phyloP scores from a whole-genome alignment of 2,888 invertebrate genomes.

The Entomobrya multifasciata region DNA sequence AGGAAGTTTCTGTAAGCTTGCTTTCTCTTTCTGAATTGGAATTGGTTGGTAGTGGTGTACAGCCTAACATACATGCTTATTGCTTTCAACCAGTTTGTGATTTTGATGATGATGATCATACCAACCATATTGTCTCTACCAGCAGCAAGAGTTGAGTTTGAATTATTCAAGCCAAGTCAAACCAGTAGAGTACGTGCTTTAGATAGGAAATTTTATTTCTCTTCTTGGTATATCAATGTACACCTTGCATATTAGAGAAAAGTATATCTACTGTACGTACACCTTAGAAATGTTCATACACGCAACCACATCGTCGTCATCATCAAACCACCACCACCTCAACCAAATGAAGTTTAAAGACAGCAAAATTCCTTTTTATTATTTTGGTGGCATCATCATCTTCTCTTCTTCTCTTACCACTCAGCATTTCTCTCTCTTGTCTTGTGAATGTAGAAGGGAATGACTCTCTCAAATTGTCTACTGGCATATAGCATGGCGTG shows the following conservation, averaged over 20 bases:
- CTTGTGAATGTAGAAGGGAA: not conserved
- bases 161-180: slow-evolving; percentile 8
- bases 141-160: not conserved
- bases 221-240: no score
- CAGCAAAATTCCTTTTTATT: slow-evolving; percentile 40
- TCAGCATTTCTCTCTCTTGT: not conserved
- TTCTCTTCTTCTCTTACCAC: not conserved
- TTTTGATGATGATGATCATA: not conserved
- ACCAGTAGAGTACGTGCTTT: slow-evolving; percentile 10
- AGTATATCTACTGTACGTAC: not conserved
- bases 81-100: not conserved
- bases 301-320: not conserved
- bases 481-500: no score
- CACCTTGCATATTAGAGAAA: not conserved
- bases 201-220: not conserved
- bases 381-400: slow-evolving; percentile 40
- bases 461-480: not conserved
- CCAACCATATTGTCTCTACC: slow-evolving; percentile 12
- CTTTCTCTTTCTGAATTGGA: slow-evolving; percentile 27
- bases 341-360: slow-evolving; percentile 42
- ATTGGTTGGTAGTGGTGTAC: not conserved
- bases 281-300: not conserved
- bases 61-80: no score
- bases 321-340: slow-evolving; percentile 3
- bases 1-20: not conserved